phyloP scores from a whole-genome alignment of 2,888 invertebrate genomes.

The Cheilosia variabilis region DNA sequence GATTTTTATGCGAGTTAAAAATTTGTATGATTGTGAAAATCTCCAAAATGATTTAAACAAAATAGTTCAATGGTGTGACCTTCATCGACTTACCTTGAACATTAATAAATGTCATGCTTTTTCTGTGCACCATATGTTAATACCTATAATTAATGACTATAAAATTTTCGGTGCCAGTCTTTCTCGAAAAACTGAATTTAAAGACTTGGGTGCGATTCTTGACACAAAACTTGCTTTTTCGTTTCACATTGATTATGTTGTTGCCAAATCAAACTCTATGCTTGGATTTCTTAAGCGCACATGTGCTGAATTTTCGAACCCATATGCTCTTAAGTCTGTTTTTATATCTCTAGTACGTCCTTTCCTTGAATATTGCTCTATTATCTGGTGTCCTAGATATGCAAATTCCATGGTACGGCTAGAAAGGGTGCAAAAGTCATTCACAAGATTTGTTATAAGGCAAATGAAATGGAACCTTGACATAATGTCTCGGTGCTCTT shows the following conservation, averaged over 20 bases:
- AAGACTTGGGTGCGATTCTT: slow-evolving; percentile 36
- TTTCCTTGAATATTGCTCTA: slow-evolving; percentile 12
- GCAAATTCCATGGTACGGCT: background rate
- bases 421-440: slow-evolving; percentile 9
- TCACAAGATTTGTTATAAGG: slow-evolving; percentile 10
- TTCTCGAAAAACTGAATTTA: slow-evolving; percentile 3
- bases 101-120: background rate
- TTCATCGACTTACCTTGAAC: background rate
- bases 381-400: slow-evolving; percentile 1
- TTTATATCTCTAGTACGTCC: slow-evolving; percentile 28
- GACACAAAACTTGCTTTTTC: slow-evolving; percentile 18
- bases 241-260: slow-evolving; percentile 23
- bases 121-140: background rate
- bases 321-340: slow-evolving; percentile 18
- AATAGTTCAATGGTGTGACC: background rate
- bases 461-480: slow-evolving; percentile 7
- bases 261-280: slow-evolving; percentile 10
- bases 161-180: background rate
- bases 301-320: slow-evolving; percentile 22
- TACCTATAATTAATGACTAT: background rate
- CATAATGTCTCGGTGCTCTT: background rate
- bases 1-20: slow-evolving; percentile 19
- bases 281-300: slow-evolving; percentile 24
- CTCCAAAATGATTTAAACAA: slow-evolving; percentile 23
- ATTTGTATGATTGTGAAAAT: slow-evolving; percentile 18